Conservation (phyloP, 2,113 vertebrate species). For the Lethenteron reissneri region DNA sequence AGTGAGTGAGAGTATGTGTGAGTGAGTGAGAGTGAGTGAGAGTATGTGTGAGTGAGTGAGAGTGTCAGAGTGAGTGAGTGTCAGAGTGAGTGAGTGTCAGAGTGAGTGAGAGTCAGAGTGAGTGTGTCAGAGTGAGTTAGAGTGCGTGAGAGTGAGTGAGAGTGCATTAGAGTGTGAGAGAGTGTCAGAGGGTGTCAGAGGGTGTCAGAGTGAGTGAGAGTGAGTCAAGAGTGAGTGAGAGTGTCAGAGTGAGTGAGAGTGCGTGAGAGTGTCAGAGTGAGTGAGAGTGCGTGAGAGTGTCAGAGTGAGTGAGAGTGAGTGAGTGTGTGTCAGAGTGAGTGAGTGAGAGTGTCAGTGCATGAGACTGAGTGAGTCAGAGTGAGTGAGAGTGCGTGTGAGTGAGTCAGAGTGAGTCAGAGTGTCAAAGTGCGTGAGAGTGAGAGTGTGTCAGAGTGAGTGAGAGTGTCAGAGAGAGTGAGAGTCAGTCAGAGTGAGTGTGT, state of each 20-base stretch:
- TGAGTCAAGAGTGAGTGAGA: neutral
- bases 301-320: neutral
- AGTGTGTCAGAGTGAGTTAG: neutral
- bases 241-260: neutral
- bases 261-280: neutral
- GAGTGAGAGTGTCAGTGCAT: slow-evolving; percentile 1
- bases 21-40: neutral
- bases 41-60: too few relatives aligned
- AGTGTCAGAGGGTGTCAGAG: neutral
- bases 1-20: neutral
- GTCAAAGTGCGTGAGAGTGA: slow-evolving; percentile 60
- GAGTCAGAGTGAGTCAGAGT: slow-evolving; percentile 18
- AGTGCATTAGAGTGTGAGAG: too few relatives aligned
- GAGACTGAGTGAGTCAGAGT: too few relatives aligned
- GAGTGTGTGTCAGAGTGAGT: neutral
- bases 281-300: neutral
- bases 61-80: neutral
- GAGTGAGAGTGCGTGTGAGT: neutral
- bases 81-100: slow-evolving; percentile 1
- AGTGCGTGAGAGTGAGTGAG: neutral
- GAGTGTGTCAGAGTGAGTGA: slow-evolving; percentile 15
- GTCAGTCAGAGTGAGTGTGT: neutral
- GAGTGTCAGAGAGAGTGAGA: slow-evolving; percentile 12
- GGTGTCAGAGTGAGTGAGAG: too few relatives aligned
- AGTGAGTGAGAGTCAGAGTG: neutral